A percentile compares a stretch with the other conserved stretches of the same genome.
Evolutionary conservation across 2,888 invertebrate genomes (phyloP).

Genomic region (Teleogryllus oceanicus): DNA sequence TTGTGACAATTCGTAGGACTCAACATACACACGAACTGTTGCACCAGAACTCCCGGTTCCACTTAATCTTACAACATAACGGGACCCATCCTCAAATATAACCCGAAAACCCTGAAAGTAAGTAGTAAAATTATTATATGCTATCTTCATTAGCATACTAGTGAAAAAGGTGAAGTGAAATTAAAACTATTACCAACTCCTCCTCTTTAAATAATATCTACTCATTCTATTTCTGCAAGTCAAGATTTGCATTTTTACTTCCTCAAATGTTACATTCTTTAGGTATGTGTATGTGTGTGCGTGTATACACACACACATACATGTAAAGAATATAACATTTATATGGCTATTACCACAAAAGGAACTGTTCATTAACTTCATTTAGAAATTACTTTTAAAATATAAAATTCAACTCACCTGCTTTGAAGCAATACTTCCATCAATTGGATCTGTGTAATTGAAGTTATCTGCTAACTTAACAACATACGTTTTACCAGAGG

Average conservation of each 20-base stretch:
- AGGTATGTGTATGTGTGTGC: too few relatives aligned
- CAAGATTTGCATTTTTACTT: too few relatives aligned
- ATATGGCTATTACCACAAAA: too few relatives aligned
- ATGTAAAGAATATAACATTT: too few relatives aligned
- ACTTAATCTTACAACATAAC: slow-evolving; percentile 89
- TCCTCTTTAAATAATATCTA: too few relatives aligned
- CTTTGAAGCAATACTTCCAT: slow-evolving; percentile 81
- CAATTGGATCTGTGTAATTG: slow-evolving; percentile 93
- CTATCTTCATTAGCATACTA: too few relatives aligned
- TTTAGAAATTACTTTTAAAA: background rate
- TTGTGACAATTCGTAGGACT: slow-evolving; percentile 71
- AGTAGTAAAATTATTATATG: background rate
- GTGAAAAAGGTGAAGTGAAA: too few relatives aligned
- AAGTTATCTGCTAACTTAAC: slow-evolving; percentile 88
- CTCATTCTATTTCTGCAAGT: too few relatives aligned
- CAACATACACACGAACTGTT: slow-evolving; percentile 93
- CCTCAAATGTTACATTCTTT: too few relatives aligned
- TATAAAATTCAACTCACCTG: slow-evolving; percentile 57
- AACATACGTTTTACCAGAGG: slow-evolving; percentile 63
- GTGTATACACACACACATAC: too few relatives aligned
- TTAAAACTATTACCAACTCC: too few relatives aligned
- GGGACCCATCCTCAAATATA: slow-evolving; percentile 90
- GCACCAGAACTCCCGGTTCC: slow-evolving; percentile 98
- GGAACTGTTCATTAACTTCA: too few relatives aligned
- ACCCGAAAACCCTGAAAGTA: slow-evolving; percentile 81